Evolutionary conservation across 2,113 vertebrate genomes (phyloP), one percentile per base, ranked within the genome.

Genomic region (Pedionomus torquatus): DNA sequence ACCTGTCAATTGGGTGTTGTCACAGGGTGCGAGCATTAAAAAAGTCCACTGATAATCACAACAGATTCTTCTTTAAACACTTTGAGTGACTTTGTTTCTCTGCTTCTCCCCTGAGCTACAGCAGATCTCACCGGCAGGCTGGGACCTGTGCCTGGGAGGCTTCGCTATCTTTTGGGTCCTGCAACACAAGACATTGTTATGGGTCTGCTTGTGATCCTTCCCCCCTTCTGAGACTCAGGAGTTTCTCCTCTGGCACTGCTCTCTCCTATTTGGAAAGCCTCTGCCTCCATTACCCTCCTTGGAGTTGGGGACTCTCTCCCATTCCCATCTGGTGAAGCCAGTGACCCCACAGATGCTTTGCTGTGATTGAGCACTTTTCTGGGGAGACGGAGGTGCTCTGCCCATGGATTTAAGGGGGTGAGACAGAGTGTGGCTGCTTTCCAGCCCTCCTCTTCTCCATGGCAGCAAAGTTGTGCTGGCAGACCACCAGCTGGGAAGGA

Each of bases 401-500:
- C 17, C 72, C 5, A 0, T 9, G 2, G 2, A 33, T 37, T 16
- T 44, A 21, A 49, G n/a, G 21, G 57, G 13, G 2, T 31, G 88
- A 52, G 49, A n/a, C 35, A 46, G 61, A 46, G n/a, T 2, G 9
- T 54, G 64, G 44, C 55, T 82, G 60, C 24, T 81, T 60, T 75
- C 41, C 90, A 90, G 44, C 43, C 72, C 39, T 55, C 17, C 57
- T 87, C 6, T 35, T 44, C 33, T 10, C 16, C n/a, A 1, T 49
- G 13, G 19, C 2, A 1, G 41, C 21, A 54, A 43, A 78, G 83
- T 33, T 35, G 1, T 1, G 7, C 13, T 11, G 28, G 20, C 43
- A 61, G 7, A n/a, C n/a, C 0, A 4, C 25, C n/a, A 26, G 7
- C 18, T 1, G 0, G 74, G 48, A 44, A n/a, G 44, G 10, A 57